Conservation (phyloP, 2,113 vertebrate genomes). For the Laterallus jamaicensis region DNA sequence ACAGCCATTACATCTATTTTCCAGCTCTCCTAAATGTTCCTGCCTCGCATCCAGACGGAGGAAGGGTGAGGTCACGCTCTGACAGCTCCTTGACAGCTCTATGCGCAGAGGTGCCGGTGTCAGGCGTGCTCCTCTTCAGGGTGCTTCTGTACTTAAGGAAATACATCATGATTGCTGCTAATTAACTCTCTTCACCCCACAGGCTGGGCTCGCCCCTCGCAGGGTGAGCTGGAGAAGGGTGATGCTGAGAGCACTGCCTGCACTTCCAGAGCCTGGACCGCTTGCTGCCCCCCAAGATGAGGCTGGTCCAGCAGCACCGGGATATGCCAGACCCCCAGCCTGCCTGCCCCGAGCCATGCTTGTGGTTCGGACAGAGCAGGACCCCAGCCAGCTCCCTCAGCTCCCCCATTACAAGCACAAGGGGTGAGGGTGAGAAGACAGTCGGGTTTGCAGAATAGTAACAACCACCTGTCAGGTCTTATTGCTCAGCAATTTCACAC, state of each 20-base stretch:
- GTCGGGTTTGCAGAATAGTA: neutral
- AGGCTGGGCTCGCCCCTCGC: accelerated
- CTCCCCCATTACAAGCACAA: neutral
- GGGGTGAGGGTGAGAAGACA: neutral
- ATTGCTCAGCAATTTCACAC: constrained; percentile 30
- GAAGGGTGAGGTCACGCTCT: constrained; percentile 16
- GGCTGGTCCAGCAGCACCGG: accelerated
- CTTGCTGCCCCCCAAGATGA: accelerated
- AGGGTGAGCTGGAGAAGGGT: accelerated
- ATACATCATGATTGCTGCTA: neutral
- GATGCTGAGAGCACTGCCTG: accelerated
- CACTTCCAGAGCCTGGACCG: neutral
- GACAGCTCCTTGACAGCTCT: constrained; percentile 56
- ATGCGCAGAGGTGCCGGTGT: neutral
- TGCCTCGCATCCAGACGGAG: constrained; percentile 40
- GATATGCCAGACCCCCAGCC: neutral
- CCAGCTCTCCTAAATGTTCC: constrained; percentile 23
- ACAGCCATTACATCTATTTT: neutral
- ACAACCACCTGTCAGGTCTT: constrained; percentile 52
- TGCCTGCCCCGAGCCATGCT: accelerated
- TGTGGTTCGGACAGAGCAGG: accelerated
- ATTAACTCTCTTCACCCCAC: neutral
- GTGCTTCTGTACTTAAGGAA: neutral
- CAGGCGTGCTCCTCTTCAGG: neutral
- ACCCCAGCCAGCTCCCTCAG: neutral